Conservation (phyloP, 1,140 invertebrate genomes). For the Linepithema humile region DNA sequence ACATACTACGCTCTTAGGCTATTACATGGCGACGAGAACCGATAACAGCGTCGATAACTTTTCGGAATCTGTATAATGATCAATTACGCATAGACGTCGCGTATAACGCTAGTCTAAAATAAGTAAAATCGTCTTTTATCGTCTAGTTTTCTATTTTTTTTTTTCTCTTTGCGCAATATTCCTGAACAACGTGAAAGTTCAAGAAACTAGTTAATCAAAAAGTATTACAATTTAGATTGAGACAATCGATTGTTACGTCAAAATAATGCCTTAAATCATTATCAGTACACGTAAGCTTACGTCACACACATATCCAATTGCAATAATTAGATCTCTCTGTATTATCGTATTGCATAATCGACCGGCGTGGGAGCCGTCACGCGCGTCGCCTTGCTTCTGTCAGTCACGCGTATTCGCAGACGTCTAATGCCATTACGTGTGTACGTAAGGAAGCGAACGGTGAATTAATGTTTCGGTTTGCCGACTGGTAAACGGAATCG, state of each 20-base stretch:
- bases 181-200: neutral
- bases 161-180: neutral
- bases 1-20: conserved; percentile 6
- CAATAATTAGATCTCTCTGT: conserved; percentile 41
- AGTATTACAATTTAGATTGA: neutral
- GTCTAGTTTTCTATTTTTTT: neutral
- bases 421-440: conserved; percentile 36
- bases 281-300: neutral
- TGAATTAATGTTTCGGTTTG: conserved; percentile 42
- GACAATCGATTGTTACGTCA: neutral
- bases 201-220: neutral
- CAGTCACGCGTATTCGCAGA: conserved; percentile 34
- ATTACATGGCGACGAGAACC: neutral
- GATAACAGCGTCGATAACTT: neutral
- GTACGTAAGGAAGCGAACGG: conserved; percentile 6
- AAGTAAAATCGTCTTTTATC: conserved; percentile 3
- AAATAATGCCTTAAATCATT: conserved; percentile 14
- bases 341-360: conserved; percentile 45
- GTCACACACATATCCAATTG: neutral
- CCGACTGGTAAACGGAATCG: conserved; percentile 20
- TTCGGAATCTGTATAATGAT: neutral
- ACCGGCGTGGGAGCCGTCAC: conserved; percentile 17
- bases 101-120: neutral
- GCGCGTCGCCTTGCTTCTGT: conserved; percentile 3
- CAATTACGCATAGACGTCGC: neutral